A percentile compares a stretch with the other conserved stretches of the same genome.
phyloP scores from a whole-genome alignment of 1,140 invertebrate genomes.

The Bradynema listronoti region DNA sequence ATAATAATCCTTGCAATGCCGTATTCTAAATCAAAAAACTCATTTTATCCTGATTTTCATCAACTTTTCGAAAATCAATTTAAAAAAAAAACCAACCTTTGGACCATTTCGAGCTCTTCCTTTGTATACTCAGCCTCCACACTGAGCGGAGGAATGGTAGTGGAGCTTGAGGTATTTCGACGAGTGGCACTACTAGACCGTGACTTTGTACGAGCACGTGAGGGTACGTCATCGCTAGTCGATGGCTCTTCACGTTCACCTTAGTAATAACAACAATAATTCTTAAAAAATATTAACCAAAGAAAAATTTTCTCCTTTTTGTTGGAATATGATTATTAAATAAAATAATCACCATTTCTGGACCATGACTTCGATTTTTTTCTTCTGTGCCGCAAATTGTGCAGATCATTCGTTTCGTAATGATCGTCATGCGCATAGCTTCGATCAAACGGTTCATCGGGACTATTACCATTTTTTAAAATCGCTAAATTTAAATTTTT shows the following conservation, averaged over 20 bases:
- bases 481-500: too few relatives aligned
- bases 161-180: too few relatives aligned
- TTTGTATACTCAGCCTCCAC: not conserved
- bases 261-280: not conserved
- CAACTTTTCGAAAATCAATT: not conserved
- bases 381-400: not conserved
- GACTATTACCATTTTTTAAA: conserved; percentile 18
- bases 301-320: too few relatives aligned
- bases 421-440: conserved; percentile 55
- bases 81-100: not conserved
- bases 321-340: conserved; percentile 15
- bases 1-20: conserved; percentile 59
- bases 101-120: not conserved
- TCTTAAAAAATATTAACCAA: not conserved
- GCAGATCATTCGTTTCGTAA: conserved; percentile 40
- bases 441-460: conserved; percentile 31
- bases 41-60: not conserved
- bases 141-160: too few relatives aligned
- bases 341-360: not conserved
- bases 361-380: not conserved
- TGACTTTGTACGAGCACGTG: conserved; percentile 21
- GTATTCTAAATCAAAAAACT: not conserved
- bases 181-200: conserved; percentile 28
- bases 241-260: conserved; percentile 7
- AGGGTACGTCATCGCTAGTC: too few relatives aligned